Evolutionary conservation across 30 jellyfish, hydroid and myxozoan genomes (phyloP).

Genomic region (Turritopsis rubra): DNA sequence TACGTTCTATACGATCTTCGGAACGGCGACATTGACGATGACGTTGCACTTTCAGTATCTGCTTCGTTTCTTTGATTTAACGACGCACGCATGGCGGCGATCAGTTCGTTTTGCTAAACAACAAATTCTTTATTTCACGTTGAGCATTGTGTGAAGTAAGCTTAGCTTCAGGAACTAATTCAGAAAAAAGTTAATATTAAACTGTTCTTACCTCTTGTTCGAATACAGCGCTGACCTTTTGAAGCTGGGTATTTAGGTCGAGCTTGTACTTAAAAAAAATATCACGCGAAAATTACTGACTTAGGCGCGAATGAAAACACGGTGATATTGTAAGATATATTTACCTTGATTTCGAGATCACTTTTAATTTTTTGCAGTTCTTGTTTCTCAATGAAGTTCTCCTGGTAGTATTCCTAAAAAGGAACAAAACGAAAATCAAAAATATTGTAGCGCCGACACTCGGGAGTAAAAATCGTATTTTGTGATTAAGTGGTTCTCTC

Average conservation of each 20-base stretch:
- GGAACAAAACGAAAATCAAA: background rate
- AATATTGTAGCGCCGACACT: too few relatives aligned
- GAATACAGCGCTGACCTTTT: constrained; percentile 4
- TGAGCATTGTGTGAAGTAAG: background rate
- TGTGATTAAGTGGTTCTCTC: background rate
- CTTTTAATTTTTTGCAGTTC: constrained; percentile 11
- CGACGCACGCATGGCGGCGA: constrained; percentile 15
- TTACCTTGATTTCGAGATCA: constrained; percentile 20
- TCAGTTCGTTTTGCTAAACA: constrained; percentile 21
- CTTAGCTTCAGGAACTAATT: background rate
- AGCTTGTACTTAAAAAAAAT: constrained; percentile 2
- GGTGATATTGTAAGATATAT: too few relatives aligned
- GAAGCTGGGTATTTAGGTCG: constrained; percentile 22
- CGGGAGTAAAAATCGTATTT: background rate
- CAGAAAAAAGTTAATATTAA: too few relatives aligned
- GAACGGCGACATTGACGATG: background rate
- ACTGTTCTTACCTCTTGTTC: constrained; percentile 18
- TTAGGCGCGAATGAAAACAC: too few relatives aligned
- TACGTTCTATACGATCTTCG: constrained; percentile 4
- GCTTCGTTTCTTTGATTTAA: background rate
- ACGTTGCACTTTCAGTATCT: background rate
- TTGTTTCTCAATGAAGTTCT: constrained; percentile 8
- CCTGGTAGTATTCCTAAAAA: constrained; percentile 23
- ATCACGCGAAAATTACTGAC: background rate
- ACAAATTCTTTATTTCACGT: background rate